Evolutionary conservation across 1,140 invertebrate genomes (phyloP), one percentile per base, ranked within the genome.

Genomic region (Drosophila orena): DNA sequence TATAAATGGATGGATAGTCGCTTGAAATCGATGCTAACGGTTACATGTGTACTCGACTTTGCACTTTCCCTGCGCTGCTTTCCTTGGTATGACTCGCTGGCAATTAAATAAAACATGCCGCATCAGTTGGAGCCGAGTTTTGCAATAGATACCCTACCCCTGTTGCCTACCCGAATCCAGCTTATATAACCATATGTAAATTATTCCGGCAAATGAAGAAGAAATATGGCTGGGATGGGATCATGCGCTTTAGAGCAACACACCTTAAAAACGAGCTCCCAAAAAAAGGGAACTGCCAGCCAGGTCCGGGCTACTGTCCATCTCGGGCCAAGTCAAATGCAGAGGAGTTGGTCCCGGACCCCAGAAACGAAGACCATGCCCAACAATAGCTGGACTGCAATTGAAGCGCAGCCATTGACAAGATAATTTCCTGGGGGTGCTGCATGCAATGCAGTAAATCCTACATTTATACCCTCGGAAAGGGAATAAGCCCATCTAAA

Each of bases 151-250:
- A 40, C 62, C 44, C 55, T 30, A n/a, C 17, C 52, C n/a, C 35
- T 30, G 37, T 11, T 34, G 37, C 46, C 38, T 34, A 8, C 38
- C 42, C 30, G 42, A 43, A 50, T 54, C 11, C 35, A 40, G 65
- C 74, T 88, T 86, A 86, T 81, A 86, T 88, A 86, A 88, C 83
- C 78, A 81, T 86, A 86, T 86, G 81, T 86, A 86, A 86, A 86
- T 86, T 81, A 86, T 86, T 52, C 75, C 75, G 70, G 61, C 69
- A 81, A 86, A 86, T 86, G 81, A 88, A 86, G 83, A 86, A 88
- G 81, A 86, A 86, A 86, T 88, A 86, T 86, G 66, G 79, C 44
- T 81, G 74, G 57, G 70, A 65, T 81, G 74, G 57, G 70, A 65
- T 61, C 69, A 81, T 78, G 72, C 30, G 68, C 74, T 56, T 62